Evolutionary conservation across 2,797 vertebrate genomes (phyloP).

Genomic region (Phalanger gymnotis): DNA sequence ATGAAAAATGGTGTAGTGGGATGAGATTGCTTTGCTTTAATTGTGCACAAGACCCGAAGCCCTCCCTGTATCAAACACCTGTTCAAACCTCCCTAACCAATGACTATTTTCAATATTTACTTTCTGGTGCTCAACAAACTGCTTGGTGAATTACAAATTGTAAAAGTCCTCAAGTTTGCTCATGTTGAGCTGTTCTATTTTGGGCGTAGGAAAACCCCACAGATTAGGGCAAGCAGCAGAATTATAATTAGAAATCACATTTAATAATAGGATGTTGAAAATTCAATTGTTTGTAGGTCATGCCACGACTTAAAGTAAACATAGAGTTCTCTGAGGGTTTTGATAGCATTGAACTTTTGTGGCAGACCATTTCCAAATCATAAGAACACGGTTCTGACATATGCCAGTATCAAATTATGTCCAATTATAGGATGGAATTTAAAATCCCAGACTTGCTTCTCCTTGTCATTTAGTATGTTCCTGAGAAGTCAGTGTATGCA

Average conservation of each 20-base stretch:
- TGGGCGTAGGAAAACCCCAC: conserved; percentile 57
- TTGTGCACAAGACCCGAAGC: conserved; percentile 44
- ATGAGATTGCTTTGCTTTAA: conserved; percentile 75
- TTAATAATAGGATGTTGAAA: conserved; percentile 47
- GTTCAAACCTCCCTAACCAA: conserved; percentile 84
- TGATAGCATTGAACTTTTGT: conserved; percentile 1
- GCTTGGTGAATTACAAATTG: conserved; percentile 61
- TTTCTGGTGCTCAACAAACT: conserved; percentile 77
- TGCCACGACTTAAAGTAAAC: conserved; percentile 45
- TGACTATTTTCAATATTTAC: conserved; percentile 79
- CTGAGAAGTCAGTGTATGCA: background rate
- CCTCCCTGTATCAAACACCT: conserved; percentile 81
- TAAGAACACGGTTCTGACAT: background rate
- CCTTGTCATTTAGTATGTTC: background rate
- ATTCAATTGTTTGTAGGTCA: conserved; percentile 55
- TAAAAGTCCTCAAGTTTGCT: conserved; percentile 65
- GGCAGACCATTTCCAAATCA: conserved; percentile 10
- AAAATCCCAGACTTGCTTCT: background rate
- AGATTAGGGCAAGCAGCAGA: conserved; percentile 35
- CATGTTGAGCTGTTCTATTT: conserved; percentile 57
- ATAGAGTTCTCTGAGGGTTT: conserved; percentile 17
- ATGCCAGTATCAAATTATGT: background rate
- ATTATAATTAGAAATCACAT: conserved; percentile 57
- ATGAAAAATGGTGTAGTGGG: conserved; percentile 45
- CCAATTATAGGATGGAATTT: background rate